A percentile compares a stretch with the other conserved stretches of the same genome.
phyloP scores from a whole-genome alignment of 2,888 invertebrate species.

The Hemistola chrysoprasaria region DNA sequence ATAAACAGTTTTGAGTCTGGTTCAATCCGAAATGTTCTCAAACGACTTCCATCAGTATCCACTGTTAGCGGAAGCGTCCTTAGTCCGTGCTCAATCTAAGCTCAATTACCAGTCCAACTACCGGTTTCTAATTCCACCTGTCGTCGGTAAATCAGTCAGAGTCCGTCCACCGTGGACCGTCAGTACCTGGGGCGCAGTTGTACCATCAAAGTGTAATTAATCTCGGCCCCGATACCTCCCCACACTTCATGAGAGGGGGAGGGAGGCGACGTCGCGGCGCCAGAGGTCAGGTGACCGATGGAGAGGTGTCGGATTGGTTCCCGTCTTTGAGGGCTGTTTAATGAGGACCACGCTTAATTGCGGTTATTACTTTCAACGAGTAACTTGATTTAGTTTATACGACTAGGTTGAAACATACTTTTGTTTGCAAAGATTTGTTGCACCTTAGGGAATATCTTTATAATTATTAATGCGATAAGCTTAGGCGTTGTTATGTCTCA shows the following conservation, averaged over 20 bases:
- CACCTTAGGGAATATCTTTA: too few relatives aligned
- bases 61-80: background rate
- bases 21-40: too few relatives aligned
- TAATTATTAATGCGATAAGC: too few relatives aligned
- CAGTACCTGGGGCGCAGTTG: constrained; percentile 58
- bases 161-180: constrained; percentile 12
- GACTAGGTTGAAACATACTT: too few relatives aligned
- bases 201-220: constrained; percentile 74
- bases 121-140: constrained; percentile 49
- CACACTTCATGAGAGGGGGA: constrained; percentile 16
- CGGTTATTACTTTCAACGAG: constrained; percentile 7
- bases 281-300: constrained; percentile 58
- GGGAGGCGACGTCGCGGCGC: constrained; percentile 53
- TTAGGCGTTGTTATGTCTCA: too few relatives aligned
- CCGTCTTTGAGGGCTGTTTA: constrained; percentile 5
- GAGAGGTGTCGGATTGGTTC: constrained; percentile 7
- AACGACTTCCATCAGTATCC: too few relatives aligned
- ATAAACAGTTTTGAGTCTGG: too few relatives aligned
- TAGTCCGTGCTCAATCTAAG: constrained; percentile 5
- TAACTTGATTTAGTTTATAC: background rate
- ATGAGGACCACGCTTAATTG: constrained; percentile 10
- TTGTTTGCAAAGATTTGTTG: too few relatives aligned
- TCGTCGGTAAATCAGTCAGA: constrained; percentile 33
- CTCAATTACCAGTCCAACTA: constrained; percentile 13
- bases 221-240: constrained; percentile 42